Base-by-base conservation (phyloP, 2,888 invertebrate species). In the Anoplius nigerrimus region DNA sequence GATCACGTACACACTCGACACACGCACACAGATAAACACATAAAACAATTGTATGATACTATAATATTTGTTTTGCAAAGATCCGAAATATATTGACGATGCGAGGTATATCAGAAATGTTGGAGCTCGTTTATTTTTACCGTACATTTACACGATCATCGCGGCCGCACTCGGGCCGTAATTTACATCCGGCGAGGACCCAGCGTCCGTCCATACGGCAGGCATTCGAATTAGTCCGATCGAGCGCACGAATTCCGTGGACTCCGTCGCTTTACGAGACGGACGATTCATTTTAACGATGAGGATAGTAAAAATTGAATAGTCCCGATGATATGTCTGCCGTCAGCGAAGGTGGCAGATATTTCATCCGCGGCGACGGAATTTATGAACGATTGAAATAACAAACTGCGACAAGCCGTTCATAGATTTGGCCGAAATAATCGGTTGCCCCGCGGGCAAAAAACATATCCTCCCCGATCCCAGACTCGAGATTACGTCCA, bases 331-430 rank as follows among this genome's bases (percentile, higher is more conserved):
- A 34, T 34, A 34, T 34, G 34, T 34, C 11, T 75, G 60, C 62
- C 66, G 62, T 46, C 63, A 66, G 73, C 73, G 73, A 74, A 74
- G 73, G 74, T 73, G 73, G 71, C 53, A 66, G 74, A 83, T 84
- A 84, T 85, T 85, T 86, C 84, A 85, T 85, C 84, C 81, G 79
- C 82, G n/a, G 81, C 80, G 77, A 79, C 80, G 77, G 82, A 86
- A 86, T 86, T 86, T 86, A 86, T 86, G 86, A 85, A 86, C 82
- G 85, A 85, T 80, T 82, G 79, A 79, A 82, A 85, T 86, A 85
- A 86, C 86, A 86, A 86, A 86, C 84, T 85, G 79, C 81, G 76
- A 69, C 77, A 72, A 72, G 74, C 51, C 69, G 69, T 69, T 70
- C 79, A 70, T 62, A 68, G 66, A 71, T 72, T 79, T 70, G 72